Conservation (phyloP, 2,888 invertebrate genomes). For the Seira ritae region DNA sequence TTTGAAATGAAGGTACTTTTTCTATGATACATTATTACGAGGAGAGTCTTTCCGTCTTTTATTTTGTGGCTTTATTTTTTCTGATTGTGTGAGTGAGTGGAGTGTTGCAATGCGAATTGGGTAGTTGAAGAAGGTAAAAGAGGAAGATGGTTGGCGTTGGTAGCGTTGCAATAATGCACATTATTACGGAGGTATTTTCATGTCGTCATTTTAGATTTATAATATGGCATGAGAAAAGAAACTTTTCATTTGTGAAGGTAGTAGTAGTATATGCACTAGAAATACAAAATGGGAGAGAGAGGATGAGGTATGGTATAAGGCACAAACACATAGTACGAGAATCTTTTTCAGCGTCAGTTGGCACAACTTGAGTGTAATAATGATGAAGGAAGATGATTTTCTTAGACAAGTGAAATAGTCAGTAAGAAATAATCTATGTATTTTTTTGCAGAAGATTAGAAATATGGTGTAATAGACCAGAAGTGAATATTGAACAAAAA, state of each 20-base stretch:
- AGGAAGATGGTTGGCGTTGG: background rate
- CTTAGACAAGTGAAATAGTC: conserved; percentile 51
- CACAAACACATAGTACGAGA: conserved; percentile 31
- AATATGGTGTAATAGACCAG: conserved; percentile 2
- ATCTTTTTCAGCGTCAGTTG: conserved; percentile 56
- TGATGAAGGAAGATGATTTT: conserved; percentile 50
- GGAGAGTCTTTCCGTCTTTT: background rate
- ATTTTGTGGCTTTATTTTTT: background rate
- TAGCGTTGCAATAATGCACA: conserved; percentile 39
- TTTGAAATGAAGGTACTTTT: conserved; percentile 60
- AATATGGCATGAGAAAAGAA: conserved; percentile 51
- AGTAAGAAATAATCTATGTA: conserved; percentile 22
- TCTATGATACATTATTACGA: background rate
- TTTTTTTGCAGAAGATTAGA: background rate
- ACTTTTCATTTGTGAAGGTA: background rate
- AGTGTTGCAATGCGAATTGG: background rate
- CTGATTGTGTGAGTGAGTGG: conserved; percentile 25
- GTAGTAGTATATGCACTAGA: too few relatives aligned
- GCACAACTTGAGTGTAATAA: conserved; percentile 55
- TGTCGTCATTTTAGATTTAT: conserved; percentile 33
- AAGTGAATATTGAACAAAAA: background rate
- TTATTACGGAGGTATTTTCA: conserved; percentile 24
- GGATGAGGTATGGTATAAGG: too few relatives aligned
- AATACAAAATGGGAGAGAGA: too few relatives aligned
- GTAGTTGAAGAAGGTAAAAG: background rate